A percentile compares a stretch with the other conserved stretches of the same genome.
These are phyloP conservation scores for Bombylius major DNA, from an alignment of 2,888 invertebrate species.

Conservation along the genomic window DNA sequence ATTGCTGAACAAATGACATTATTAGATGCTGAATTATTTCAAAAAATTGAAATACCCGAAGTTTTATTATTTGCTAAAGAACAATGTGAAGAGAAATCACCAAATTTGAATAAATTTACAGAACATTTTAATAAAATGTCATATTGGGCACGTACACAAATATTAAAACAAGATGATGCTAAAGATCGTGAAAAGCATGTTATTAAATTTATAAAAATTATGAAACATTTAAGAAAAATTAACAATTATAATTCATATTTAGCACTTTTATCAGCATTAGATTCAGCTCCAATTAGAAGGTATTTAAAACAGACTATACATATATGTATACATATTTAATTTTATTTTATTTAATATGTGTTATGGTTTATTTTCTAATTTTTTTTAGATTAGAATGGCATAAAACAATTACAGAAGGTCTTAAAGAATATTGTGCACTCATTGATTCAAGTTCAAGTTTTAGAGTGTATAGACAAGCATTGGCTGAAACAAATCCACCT, in stretches of 20 bases:
- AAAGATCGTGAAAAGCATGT: constrained; percentile 91
- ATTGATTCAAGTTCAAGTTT: constrained; percentile 98
- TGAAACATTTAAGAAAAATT: constrained; percentile 93
- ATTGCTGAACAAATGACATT: constrained; percentile 98
- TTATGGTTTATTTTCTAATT: background rate
- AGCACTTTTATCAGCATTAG: constrained; percentile 89
- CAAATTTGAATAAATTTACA: constrained; percentile 91
- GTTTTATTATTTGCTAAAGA: constrained; percentile 95
- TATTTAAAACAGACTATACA: constrained; percentile 9
- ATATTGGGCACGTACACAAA: constrained; percentile 91
- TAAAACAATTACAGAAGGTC: constrained; percentile 76
- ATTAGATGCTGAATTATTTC: constrained; percentile 87
- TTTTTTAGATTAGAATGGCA: constrained; percentile 75
- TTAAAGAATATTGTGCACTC: constrained; percentile 88
- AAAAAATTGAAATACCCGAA: constrained; percentile 94
- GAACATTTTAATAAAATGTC: constrained; percentile 99
- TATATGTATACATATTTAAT: background rate
- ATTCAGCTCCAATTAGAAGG: constrained; percentile 76
- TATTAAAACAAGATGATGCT: constrained; percentile 82
- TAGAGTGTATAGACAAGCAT: constrained; percentile 86
- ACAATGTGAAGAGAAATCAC: constrained; percentile 93
- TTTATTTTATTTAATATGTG: background rate
- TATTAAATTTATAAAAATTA: constrained; percentile 92
- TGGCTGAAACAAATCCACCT: constrained; percentile 91
- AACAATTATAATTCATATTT: constrained; percentile 98